phyloP scores from a whole-genome alignment of 2,888 invertebrate genomes.

The Mythimna loreyi region DNA sequence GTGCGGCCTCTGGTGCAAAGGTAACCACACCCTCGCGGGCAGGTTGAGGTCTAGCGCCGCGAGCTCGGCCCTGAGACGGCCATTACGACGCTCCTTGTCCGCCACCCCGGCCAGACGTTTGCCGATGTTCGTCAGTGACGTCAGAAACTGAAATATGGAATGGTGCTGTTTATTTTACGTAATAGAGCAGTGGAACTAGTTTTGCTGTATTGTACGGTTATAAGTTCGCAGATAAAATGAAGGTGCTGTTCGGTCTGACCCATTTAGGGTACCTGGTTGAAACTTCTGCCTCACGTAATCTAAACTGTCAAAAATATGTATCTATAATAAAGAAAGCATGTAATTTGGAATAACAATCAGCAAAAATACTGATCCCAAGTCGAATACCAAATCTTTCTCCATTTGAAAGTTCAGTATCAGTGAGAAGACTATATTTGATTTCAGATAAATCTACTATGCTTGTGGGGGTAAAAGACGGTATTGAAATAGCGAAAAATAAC shows the following conservation, averaged over 20 bases:
- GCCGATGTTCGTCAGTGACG: conserved; percentile 84
- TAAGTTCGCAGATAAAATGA: neutral
- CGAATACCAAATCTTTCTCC: neutral
- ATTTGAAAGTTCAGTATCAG: neutral
- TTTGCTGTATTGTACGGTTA: neutral
- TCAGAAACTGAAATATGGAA: conserved; percentile 80
- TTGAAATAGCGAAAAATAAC: neutral
- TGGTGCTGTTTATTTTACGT: conserved; percentile 45
- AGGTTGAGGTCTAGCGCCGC: conserved; percentile 98
- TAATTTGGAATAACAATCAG: neutral
- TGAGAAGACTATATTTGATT: too few relatives aligned
- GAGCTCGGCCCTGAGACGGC: conserved; percentile 97
- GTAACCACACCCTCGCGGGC: conserved; percentile 99
- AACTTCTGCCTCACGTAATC: neutral
- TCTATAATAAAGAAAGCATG: too few relatives aligned
- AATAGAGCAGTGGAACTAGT: conserved; percentile 13
- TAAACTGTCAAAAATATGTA: too few relatives aligned
- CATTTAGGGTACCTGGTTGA: too few relatives aligned
- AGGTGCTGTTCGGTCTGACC: too few relatives aligned
- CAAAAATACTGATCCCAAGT: neutral
- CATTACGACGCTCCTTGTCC: conserved; percentile 96
- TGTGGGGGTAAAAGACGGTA: neutral
- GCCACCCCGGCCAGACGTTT: conserved; percentile 84
- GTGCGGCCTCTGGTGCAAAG: conserved; percentile 97
- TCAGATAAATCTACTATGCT: neutral